A percentile compares a stretch with the other conserved stretches of the same genome.
Conservation (phyloP, 1,140 invertebrate species). For the Conus ventricosus region DNA sequence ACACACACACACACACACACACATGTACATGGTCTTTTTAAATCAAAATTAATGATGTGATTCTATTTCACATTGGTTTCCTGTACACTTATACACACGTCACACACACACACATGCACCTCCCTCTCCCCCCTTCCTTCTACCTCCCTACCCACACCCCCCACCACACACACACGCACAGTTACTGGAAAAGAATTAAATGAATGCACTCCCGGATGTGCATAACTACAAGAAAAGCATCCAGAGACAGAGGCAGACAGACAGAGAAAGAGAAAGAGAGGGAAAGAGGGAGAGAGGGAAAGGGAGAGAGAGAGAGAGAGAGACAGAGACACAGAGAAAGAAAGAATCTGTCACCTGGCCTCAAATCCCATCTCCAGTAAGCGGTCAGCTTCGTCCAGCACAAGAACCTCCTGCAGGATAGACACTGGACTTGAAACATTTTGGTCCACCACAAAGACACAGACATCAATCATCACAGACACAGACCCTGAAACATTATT, state of each 20-base stretch:
- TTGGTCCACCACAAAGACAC: not conserved
- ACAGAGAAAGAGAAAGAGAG: slow-evolving; percentile 11
- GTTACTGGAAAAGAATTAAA: too few species aligned
- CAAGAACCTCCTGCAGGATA: slow-evolving; percentile 85
- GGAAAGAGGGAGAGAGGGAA: not conserved
- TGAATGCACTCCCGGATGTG: too few species aligned
- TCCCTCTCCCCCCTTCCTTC: too few species aligned
- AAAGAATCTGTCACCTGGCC: slow-evolving; percentile 72
- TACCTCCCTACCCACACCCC: too few species aligned
- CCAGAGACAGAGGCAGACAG: not conserved
- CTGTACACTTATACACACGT: too few species aligned
- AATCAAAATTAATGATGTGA: too few species aligned
- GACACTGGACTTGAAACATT: not conserved
- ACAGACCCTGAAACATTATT: not conserved
- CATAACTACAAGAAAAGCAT: too few species aligned
- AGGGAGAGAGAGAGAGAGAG: slow-evolving; percentile 23
- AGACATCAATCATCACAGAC: not conserved
- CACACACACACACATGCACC: too few species aligned
- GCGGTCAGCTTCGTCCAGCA: slow-evolving; percentile 98
- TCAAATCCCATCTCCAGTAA: slow-evolving; percentile 95
- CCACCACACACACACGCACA: too few species aligned
- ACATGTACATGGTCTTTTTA: too few species aligned
- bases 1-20: too few species aligned
- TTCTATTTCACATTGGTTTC: too few species aligned
- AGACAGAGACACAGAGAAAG: slow-evolving; percentile 1